Conservation (phyloP, 1,140 invertebrate genomes). For the Popillia japonica region DNA sequence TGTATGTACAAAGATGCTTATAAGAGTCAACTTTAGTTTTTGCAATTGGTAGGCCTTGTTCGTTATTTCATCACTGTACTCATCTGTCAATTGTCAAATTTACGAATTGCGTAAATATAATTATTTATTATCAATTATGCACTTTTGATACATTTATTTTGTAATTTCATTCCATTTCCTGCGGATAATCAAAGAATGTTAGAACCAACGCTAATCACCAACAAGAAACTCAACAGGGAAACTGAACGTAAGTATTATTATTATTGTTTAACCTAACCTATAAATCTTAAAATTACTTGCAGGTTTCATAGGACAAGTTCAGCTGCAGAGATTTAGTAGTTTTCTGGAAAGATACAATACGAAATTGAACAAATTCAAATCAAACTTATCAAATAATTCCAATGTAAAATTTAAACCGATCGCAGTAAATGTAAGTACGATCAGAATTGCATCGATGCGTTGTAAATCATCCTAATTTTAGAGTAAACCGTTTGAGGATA, state of each 20-base stretch:
- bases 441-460: constrained; percentile 22
- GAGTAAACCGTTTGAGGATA: constrained; percentile 68
- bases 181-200: constrained; percentile 49
- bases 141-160: no score
- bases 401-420: constrained; percentile 67
- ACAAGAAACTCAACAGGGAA: constrained; percentile 56
- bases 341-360: constrained; percentile 74
- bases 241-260: constrained; percentile 54
- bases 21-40: no score
- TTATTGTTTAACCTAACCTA: constrained; percentile 40
- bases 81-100: no score
- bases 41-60: no score
- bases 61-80: no score
- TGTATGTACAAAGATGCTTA: no score
- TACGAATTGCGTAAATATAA: no score
- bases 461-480: constrained; percentile 49
- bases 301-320: constrained; percentile 66
- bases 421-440: constrained; percentile 66
- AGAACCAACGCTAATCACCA: constrained; percentile 51
- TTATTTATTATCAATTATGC: no score
- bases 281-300: constrained; percentile 43
- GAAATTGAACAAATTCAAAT: constrained; percentile 64
- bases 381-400: constrained; percentile 58
- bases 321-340: constrained; percentile 73
- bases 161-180: no score